Percentiles rank a stretch among this genome's conserved stretches.
Evolutionary conservation across 2,113 vertebrate genomes (phyloP).

Genomic region (Leptocoma aspasia): DNA sequence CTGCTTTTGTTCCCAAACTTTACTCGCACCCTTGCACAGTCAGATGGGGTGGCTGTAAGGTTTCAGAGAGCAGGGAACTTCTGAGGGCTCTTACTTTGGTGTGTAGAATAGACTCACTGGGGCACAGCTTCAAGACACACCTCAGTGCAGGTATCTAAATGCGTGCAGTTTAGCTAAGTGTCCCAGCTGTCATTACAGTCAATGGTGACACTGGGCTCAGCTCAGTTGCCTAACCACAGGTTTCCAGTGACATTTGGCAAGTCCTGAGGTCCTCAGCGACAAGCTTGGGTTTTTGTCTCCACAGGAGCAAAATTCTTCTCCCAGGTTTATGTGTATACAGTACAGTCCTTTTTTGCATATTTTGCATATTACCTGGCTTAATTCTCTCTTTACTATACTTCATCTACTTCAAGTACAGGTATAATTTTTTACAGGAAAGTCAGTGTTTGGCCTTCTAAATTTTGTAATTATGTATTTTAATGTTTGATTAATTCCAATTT

Average conservation of each 20-base stretch:
- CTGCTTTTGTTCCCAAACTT: background rate
- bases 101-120: fast-evolving
- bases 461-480: background rate
- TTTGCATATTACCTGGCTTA: background rate
- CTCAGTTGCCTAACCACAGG: background rate
- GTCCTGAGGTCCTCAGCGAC: background rate
- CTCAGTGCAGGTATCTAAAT: background rate
- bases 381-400: background rate
- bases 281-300: background rate
- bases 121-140: background rate
- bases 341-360: background rate
- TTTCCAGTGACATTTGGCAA: background rate
- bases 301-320: background rate
- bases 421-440: background rate
- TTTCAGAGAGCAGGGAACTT: background rate
- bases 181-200: background rate
- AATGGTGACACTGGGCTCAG: background rate
- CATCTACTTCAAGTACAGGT: background rate
- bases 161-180: background rate
- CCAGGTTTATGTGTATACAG: background rate
- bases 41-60: background rate
- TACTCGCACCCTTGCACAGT: background rate
- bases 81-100: background rate
- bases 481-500: background rate
- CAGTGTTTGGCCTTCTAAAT: background rate